Conservation (phyloP, 2,113 vertebrate species). For the Apodemus speciosus region DNA sequence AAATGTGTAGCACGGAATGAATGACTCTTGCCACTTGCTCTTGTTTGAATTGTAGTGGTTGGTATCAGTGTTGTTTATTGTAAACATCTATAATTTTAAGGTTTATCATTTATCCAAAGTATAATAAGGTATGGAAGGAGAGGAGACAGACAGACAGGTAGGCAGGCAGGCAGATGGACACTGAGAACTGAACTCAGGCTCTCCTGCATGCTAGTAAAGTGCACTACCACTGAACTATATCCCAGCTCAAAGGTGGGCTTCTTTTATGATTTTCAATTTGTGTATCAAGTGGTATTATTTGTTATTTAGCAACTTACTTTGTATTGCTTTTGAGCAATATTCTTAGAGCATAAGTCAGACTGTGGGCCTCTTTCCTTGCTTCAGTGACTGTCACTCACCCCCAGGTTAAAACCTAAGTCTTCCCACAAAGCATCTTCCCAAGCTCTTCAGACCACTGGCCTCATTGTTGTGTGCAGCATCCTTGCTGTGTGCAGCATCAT, state of each 20-base stretch:
- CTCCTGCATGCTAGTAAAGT: neutral
- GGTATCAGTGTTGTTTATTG: neutral
- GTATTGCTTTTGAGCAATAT: neutral
- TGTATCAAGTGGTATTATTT: neutral
- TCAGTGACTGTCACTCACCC: neutral
- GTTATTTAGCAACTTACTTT: neutral
- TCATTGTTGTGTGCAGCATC: no score
- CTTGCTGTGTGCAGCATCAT: no score
- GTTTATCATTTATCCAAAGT: neutral
- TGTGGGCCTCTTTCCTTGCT: neutral
- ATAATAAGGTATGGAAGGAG: neutral
- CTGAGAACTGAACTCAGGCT: neutral
- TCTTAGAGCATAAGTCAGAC: neutral
- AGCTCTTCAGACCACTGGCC: neutral
- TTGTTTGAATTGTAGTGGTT: neutral
- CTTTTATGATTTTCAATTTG: neutral
- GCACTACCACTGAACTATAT: neutral
- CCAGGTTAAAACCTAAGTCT: neutral
- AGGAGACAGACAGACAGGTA: neutral
- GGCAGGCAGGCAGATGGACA: neutral
- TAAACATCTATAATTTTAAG: neutral
- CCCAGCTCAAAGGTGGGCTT: neutral
- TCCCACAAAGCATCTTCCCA: neutral
- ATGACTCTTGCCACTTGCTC: neutral
- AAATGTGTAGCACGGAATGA: neutral